Conservation (phyloP, 2,113 vertebrate species). For the Nematolebias whitei region DNA sequence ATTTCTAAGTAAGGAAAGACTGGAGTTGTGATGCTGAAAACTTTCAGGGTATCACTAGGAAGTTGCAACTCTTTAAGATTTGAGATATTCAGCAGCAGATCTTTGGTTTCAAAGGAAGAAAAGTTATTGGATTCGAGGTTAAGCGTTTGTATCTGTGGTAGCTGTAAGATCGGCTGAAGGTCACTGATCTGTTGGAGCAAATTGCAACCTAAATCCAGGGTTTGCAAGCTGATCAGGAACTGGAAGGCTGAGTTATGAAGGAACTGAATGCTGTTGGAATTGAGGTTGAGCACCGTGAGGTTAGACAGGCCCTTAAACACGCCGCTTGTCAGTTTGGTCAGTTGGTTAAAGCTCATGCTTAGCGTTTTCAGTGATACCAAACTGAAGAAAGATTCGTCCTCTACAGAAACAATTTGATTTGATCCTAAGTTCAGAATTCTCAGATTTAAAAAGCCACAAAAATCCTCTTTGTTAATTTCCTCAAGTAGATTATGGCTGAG, state of each 20-base stretch:
- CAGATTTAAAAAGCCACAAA: slow-evolving; percentile 13
- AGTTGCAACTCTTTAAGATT: slow-evolving; percentile 8
- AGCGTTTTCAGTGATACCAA: slow-evolving; percentile 12
- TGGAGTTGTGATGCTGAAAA: slow-evolving; percentile 31
- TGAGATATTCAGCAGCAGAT: slow-evolving; percentile 26
- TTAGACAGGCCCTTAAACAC: slow-evolving; percentile 46
- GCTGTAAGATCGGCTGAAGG: slow-evolving; percentile 18
- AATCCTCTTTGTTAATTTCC: slow-evolving; percentile 12
- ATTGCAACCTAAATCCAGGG: neutral
- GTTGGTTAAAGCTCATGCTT: accelerated
- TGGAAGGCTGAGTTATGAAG: neutral
- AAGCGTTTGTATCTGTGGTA: slow-evolving; percentile 3
- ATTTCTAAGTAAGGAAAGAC: slow-evolving; percentile 28
- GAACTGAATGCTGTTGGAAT: neutral
- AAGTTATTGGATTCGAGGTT: accelerated
- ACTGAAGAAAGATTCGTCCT: slow-evolving; percentile 26
- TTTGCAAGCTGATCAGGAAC: slow-evolving; percentile 14
- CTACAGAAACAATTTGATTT: slow-evolving; percentile 2
- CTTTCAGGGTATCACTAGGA: neutral
- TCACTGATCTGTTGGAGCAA: neutral
- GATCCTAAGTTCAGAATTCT: accelerated
- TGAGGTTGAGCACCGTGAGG: slow-evolving; percentile 1
- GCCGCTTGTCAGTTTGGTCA: slow-evolving; percentile 20
- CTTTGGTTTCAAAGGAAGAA: slow-evolving; percentile 19
- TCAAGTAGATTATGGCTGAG: accelerated